Percentiles rank a stretch among this genome's conserved stretches.
phyloP scores from a whole-genome alignment of 2,888 invertebrate species.

The Sphinx pinastri region DNA sequence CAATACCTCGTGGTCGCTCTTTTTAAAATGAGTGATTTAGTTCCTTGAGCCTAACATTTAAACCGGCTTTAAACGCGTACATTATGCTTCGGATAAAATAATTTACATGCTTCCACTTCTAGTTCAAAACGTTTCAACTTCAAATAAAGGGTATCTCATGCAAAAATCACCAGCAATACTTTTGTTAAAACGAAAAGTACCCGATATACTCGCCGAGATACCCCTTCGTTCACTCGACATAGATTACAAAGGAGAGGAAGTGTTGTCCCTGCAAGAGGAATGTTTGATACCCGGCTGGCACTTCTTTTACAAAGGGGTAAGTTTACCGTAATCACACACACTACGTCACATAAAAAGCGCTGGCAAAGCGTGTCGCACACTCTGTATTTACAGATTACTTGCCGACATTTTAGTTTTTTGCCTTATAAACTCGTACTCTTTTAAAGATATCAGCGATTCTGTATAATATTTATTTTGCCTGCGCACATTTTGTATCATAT shows the following conservation, averaged over 20 bases:
- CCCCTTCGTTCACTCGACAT: conserved; percentile 57
- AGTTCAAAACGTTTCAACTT: conserved; percentile 45
- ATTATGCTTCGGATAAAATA: no score
- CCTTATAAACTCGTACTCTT: no score
- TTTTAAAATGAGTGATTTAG: no score
- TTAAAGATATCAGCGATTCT: no score
- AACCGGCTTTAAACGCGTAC: no score
- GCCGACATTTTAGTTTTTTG: not conserved
- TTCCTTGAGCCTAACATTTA: no score
- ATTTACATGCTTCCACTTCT: conserved; percentile 25
- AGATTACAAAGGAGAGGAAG: conserved; percentile 54
- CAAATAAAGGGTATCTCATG: conserved; percentile 55
- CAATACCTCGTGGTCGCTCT: no score
- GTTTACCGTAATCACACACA: conserved; percentile 17
- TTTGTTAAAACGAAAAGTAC: conserved; percentile 59
- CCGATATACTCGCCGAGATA: conserved; percentile 61
- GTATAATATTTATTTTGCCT: no score
- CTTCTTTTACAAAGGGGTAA: conserved; percentile 68
- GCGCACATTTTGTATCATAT: no score
- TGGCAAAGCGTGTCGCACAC: not conserved
- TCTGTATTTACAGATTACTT: not conserved
- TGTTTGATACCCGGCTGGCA: conserved; percentile 72
- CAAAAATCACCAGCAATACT: conserved; percentile 62
- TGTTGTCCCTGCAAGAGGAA: conserved; percentile 61
- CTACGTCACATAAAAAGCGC: not conserved